Evolutionary conservation across 2,797 vertebrate genomes (phyloP).

Genomic region (Buceros bicornis): DNA sequence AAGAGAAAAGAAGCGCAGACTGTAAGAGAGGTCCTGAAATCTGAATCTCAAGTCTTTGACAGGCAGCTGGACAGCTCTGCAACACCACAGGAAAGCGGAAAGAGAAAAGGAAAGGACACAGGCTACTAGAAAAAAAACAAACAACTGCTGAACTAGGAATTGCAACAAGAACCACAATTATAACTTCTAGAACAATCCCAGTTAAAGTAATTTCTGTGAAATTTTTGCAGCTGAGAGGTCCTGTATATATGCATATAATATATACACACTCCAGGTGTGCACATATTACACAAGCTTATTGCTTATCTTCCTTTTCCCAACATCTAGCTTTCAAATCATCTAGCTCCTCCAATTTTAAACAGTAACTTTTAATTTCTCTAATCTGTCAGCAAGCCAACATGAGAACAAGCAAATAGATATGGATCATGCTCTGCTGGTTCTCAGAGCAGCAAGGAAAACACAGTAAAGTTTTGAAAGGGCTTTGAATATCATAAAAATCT

Average conservation of each 20-base stretch:
- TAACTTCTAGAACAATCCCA: background rate
- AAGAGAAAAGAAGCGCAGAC: background rate
- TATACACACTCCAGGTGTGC: background rate
- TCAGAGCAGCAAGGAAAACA: background rate
- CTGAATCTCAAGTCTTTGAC: background rate
- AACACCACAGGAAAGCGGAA: background rate
- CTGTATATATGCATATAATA: background rate
- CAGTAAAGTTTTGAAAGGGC: background rate
- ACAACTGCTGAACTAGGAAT: background rate
- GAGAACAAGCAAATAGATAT: background rate
- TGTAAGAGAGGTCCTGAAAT: background rate
- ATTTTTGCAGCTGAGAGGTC: background rate
- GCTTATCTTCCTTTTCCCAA: background rate
- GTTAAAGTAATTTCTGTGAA: background rate
- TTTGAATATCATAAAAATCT: conserved; percentile 15
- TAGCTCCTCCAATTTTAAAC: background rate
- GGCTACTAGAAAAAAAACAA: background rate
- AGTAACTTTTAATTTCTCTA: background rate
- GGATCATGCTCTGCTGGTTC: background rate
- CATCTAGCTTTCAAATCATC: background rate
- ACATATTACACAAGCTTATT: background rate
- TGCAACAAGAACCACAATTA: background rate
- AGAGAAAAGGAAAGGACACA: background rate
- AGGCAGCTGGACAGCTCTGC: background rate
- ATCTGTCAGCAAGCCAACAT: conserved; percentile 17